phyloP scores from a whole-genome alignment of 2,797 vertebrate species.

The Characodon lateralis region DNA sequence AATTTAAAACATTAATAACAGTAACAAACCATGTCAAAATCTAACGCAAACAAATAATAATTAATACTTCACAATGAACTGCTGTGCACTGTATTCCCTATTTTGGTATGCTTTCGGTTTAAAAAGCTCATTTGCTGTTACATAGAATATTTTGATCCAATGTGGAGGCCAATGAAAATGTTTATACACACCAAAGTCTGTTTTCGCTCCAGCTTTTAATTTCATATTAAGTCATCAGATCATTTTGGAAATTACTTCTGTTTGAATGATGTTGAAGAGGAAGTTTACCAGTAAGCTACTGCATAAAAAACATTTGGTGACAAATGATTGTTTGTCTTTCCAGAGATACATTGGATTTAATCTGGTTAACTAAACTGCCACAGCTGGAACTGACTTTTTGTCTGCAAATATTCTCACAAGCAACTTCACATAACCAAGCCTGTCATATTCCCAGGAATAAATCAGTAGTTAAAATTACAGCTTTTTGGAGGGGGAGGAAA shows the following conservation, averaged over 20 bases:
- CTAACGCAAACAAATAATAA: conserved; percentile 29
- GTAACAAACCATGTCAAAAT: conserved; percentile 1
- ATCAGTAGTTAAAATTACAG: conserved; percentile 83
- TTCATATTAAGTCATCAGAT: conserved; percentile 22
- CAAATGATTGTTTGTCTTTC: conserved; percentile 17
- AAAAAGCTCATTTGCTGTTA: conserved; percentile 43
- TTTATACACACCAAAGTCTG: conserved; percentile 37
- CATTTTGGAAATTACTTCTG: conserved; percentile 27
- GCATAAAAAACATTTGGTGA: background rate
- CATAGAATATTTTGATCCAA: conserved; percentile 38
- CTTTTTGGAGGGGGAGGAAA: conserved; percentile 76
- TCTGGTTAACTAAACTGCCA: conserved; percentile 53
- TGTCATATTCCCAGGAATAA: conserved; percentile 86
- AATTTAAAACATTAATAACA: conserved; percentile 4
- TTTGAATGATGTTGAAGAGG: conserved; percentile 3
- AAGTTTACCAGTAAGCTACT: background rate
- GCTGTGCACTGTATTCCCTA: conserved; percentile 20
- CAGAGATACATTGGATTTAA: conserved; percentile 17
- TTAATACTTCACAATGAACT: conserved; percentile 31
- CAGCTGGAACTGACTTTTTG: conserved; percentile 54
- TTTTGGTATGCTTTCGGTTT: conserved; percentile 27
- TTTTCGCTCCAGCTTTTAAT: conserved; percentile 19
- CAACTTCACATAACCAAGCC: conserved; percentile 74
- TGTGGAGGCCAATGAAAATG: conserved; percentile 37
- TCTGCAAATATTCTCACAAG: conserved; percentile 74